Conservation (phyloP, 2,888 invertebrate genomes). For the Trichopoda pennipes region DNA sequence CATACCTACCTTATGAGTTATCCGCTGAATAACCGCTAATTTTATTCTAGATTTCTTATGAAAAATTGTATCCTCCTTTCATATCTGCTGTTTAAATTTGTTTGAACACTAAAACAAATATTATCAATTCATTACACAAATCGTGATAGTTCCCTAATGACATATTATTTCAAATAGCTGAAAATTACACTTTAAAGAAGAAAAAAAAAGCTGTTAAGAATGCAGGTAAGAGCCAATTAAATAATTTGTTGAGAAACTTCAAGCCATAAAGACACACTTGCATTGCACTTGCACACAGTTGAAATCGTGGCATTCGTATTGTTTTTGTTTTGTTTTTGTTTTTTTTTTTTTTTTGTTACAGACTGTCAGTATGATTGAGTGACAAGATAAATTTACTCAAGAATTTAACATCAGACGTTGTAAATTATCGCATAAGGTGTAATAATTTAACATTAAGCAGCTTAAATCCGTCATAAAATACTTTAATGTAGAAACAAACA, state of each 20-base stretch:
- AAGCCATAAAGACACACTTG: neutral
- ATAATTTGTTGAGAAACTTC: constrained; percentile 37
- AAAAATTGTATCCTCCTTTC: no score
- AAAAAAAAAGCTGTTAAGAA: neutral
- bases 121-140: neutral
- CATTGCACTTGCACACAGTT: neutral
- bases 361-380: constrained; percentile 35
- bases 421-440: constrained; percentile 56
- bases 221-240: constrained; percentile 32
- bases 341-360: no score
- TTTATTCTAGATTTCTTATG: no score
- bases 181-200: constrained; percentile 8
- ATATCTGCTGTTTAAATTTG: neutral
- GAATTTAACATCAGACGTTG: constrained; percentile 38
- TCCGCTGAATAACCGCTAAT: no score
- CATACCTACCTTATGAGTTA: no score
- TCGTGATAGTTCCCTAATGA: constrained; percentile 19
- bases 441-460: constrained; percentile 66
- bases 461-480: constrained; percentile 63
- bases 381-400: constrained; percentile 59
- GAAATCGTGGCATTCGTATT: constrained; percentile 10
- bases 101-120: neutral
- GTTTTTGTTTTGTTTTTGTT: no score
- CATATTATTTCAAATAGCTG: constrained; percentile 28
- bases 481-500: constrained; percentile 16